Base-by-base conservation (phyloP, 2,888 invertebrate genomes). In the Apeira syringaria region DNA sequence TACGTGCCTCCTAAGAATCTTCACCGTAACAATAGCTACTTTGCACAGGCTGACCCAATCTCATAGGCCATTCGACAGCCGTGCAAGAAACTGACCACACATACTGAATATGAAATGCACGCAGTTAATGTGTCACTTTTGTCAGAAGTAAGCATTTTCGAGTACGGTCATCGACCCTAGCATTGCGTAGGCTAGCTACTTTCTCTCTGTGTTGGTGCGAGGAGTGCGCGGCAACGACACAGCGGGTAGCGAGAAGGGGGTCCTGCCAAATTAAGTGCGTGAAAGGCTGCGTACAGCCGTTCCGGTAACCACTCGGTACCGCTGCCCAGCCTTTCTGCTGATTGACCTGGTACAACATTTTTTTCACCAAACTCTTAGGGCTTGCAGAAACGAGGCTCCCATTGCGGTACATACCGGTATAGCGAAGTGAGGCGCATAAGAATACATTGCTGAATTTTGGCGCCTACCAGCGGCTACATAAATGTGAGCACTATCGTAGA, bases 101-200 rank as follows among this genome's bases (percentile, higher is more conserved):
- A 80, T 74, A 74, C 74, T 77, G 85, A 84, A 88, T 87, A 85
- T 83, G 80, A 86, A 88, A 80, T 83, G 78, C 67, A 75, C 65
- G 73, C 77, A 68, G 79, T 80, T 82, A 74, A 85, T 88, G 86
- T 88, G 87, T 87, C 83, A 85, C 85, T 84, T 84, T 86, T 85
- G 85, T 78, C 82, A 85, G 83, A 82, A 82, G 80, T 82, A 69
- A 81, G 81, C 75, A 86, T 86, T 89, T 89, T 85, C 74, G 86
- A 83, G 84, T 84, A 74, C 80, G 88, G 87, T 80, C 88, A 72
- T 78, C 79, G 88, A 88, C 88, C 88, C 83, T 80, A 83, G 75
- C 75, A 85, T 86, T 89, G 88, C 89, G 87, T 88, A 86, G 86
- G 84, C 80, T 76, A 86, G 85, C 89, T 88, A 87, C 88, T 89